Evolutionary conservation across 2,888 invertebrate species (phyloP).

Genomic region (Rhabditophanes sp.): DNA sequence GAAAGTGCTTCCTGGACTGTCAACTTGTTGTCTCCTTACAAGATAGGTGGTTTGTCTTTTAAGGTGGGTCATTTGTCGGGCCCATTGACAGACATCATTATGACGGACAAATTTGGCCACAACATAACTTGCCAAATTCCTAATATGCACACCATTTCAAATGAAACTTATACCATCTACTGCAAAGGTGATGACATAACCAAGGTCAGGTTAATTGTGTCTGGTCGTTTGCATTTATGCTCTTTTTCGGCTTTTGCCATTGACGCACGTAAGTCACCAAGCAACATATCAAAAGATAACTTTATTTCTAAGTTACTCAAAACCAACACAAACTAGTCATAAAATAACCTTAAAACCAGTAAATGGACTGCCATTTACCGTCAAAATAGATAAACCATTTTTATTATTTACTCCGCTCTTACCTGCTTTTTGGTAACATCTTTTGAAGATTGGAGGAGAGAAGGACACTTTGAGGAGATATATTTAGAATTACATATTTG

Average conservation of each 20-base stretch:
- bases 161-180: conserved; percentile 2
- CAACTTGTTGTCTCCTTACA: conserved; percentile 4
- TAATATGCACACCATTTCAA: neutral
- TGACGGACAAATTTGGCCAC: conserved; percentile 3
- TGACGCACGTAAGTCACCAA: conserved; percentile 27
- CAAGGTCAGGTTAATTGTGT: conserved; percentile 16
- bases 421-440: no score
- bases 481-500: no score
- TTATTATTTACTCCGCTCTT: no score
- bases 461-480: no score
- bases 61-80: conserved; percentile 6
- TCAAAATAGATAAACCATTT: no score
- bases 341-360: no score
- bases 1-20: conserved; percentile 8
- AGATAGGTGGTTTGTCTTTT: conserved; percentile 6
- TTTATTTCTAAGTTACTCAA: no score
- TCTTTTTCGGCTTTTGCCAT: conserved; percentile 23
- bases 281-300: no score
- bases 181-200: conserved; percentile 10
- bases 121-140: no score
- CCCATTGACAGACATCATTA: conserved; percentile 4
- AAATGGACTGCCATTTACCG: no score
- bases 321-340: no score
- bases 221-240: conserved; percentile 22
- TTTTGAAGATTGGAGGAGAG: no score